Percentiles rank a stretch among this genome's conserved stretches.
phyloP scores from a whole-genome alignment of 2,888 invertebrate species.

The Drosophila kanekoi region DNA sequence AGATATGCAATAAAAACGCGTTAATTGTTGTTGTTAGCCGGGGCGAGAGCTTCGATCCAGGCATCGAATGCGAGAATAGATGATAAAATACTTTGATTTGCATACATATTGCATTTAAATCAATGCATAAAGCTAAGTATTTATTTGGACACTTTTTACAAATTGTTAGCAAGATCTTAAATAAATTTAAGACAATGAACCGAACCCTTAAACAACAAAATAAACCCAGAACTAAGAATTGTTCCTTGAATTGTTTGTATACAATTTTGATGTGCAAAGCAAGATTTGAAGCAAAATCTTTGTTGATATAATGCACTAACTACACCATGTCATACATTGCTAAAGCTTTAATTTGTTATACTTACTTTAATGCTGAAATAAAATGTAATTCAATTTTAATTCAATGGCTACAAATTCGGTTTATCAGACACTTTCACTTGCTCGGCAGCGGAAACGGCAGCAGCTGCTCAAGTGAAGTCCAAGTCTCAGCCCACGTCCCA shows the following conservation, averaged over 20 bases:
- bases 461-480: constrained; percentile 44
- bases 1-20: constrained; percentile 67
- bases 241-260: too few species aligned
- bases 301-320: too few species aligned
- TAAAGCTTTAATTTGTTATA: background rate
- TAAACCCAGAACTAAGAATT: too few species aligned
- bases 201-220: too few species aligned
- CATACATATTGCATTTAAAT: background rate
- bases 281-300: too few species aligned
- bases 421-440: constrained; percentile 42
- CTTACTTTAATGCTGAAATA: background rate
- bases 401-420: constrained; percentile 2
- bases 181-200: too few species aligned
- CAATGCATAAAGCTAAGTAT: too few species aligned
- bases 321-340: background rate
- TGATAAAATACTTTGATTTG: constrained; percentile 30
- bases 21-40: constrained; percentile 58
- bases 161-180: too few species aligned
- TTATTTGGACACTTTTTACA: too few species aligned
- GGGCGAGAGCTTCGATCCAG: constrained; percentile 27
- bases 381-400: constrained; percentile 3
- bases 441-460: constrained; percentile 52
- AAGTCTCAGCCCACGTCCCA: background rate
- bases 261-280: too few species aligned
- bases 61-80: background rate